Percentiles rank a stretch among this genome's conserved stretches.
These are phyloP conservation scores for Pterois miles DNA, from an alignment of 2,797 vertebrate species.

Conservation along the genomic window DNA sequence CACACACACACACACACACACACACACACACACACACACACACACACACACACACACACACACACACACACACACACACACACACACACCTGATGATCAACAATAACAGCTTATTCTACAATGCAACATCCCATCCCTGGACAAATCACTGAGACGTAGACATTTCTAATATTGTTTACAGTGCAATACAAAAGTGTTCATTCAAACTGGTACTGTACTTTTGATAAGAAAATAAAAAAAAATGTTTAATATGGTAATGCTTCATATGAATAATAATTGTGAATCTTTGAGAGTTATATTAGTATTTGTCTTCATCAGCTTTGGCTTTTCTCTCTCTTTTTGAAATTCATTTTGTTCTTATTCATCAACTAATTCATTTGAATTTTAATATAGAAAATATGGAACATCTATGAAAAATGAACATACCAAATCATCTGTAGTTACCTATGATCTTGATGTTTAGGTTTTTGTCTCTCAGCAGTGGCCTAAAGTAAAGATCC, in stretches of 20 bases:
- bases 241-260: conserved; percentile 86
- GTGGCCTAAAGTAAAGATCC: conserved; percentile 65
- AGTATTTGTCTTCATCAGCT: conserved; percentile 88
- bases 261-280: conserved; percentile 87
- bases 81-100: conserved; percentile 70
- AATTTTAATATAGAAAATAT: conserved; percentile 90
- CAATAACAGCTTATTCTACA: conserved; percentile 85
- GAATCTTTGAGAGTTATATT: conserved; percentile 84
- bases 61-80: conserved; percentile 26
- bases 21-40: conserved; percentile 16
- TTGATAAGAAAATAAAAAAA: conserved; percentile 92
- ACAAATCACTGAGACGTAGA: conserved; percentile 86
- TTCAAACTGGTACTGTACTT: conserved; percentile 90
- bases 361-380: conserved; percentile 76
- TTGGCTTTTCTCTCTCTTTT: conserved; percentile 86
- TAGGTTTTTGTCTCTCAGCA: conserved; percentile 73
- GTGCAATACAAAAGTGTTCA: conserved; percentile 91
- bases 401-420: conserved; percentile 92
- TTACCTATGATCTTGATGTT: conserved; percentile 86
- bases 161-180: conserved; percentile 87
- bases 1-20: conserved; percentile 12
- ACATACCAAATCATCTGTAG: conserved; percentile 86
- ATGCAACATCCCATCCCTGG: conserved; percentile 83
- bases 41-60: not conserved
- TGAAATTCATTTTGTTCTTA: conserved; percentile 67